A percentile compares a stretch with the other conserved stretches of the same genome.
phyloP scores from a whole-genome alignment of 2,113 vertebrate genomes.

The Notothenia coriiceps region DNA sequence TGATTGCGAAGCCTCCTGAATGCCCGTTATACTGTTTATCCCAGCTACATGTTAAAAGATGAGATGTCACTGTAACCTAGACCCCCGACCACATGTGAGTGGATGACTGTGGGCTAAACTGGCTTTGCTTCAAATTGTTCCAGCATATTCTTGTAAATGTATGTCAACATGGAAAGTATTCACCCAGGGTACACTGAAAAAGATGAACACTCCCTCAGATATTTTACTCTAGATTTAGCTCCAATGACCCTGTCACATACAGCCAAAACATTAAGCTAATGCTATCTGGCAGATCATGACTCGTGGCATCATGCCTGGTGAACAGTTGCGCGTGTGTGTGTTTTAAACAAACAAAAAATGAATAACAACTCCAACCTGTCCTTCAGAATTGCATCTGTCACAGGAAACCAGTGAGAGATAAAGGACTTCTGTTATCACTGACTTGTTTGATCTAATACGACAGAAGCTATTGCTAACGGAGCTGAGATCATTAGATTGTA shows the following conservation, averaged over 20 bases:
- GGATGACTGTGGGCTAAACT: background rate
- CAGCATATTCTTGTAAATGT: background rate
- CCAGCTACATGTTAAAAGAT: background rate
- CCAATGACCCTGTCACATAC: background rate
- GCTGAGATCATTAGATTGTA: background rate
- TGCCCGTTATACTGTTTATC: background rate
- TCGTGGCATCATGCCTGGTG: background rate
- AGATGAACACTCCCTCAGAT: background rate
- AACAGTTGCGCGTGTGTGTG: constrained; percentile 5
- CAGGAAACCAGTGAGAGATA: background rate
- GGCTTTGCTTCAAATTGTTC: background rate
- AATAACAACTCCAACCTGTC: background rate
- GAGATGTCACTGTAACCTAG: background rate
- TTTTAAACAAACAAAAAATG: constrained; percentile 2
- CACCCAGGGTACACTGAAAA: background rate
- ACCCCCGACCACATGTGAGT: no score
- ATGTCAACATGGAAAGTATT: background rate
- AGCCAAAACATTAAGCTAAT: background rate
- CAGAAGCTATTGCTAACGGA: background rate
- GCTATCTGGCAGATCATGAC: background rate
- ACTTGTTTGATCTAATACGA: background rate
- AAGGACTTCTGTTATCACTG: background rate
- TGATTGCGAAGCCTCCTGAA: background rate
- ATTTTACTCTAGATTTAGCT: background rate
- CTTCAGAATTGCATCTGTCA: constrained; percentile 19